These are phyloP conservation scores for Cryptus viduatorius DNA, from an alignment of 2,888 invertebrate genomes.

Conservation along the genomic window DNA sequence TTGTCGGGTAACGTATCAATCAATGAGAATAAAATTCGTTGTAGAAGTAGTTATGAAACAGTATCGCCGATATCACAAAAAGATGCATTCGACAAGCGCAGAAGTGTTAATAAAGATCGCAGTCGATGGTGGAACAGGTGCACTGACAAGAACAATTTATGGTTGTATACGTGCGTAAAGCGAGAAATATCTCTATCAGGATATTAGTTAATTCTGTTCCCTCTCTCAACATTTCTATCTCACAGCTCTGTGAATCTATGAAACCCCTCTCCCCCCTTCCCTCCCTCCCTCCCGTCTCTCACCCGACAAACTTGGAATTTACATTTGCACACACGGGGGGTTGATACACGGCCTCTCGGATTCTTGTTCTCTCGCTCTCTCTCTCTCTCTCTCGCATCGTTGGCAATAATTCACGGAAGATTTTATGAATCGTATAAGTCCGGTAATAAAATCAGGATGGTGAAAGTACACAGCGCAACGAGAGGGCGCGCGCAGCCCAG, in stretches of 20 bases:
- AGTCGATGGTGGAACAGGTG: slow-evolving; percentile 16
- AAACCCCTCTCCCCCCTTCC: not conserved
- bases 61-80: not conserved
- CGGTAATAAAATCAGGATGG: slow-evolving; percentile 63
- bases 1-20: not conserved
- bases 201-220: slow-evolving; percentile 25
- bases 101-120: slow-evolving; percentile 32
- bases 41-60: not conserved
- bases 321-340: slow-evolving; percentile 42
- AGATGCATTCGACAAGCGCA: slow-evolving; percentile 6
- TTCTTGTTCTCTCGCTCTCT: not conserved
- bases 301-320: slow-evolving; percentile 31
- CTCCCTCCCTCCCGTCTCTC: not conserved
- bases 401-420: slow-evolving; percentile 58
- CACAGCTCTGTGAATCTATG: not conserved
- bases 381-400: not conserved
- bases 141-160: slow-evolving; percentile 14
- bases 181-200: slow-evolving; percentile 30
- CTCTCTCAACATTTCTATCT: slow-evolving; percentile 15
- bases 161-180: not conserved
- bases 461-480: slow-evolving; percentile 41
- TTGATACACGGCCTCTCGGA: slow-evolving; percentile 34
- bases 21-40: not conserved
- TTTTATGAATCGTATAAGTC: slow-evolving; percentile 69
- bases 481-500: slow-evolving; percentile 28